phyloP scores from a whole-genome alignment of 2,888 invertebrate species.

The Meloe dianella region DNA sequence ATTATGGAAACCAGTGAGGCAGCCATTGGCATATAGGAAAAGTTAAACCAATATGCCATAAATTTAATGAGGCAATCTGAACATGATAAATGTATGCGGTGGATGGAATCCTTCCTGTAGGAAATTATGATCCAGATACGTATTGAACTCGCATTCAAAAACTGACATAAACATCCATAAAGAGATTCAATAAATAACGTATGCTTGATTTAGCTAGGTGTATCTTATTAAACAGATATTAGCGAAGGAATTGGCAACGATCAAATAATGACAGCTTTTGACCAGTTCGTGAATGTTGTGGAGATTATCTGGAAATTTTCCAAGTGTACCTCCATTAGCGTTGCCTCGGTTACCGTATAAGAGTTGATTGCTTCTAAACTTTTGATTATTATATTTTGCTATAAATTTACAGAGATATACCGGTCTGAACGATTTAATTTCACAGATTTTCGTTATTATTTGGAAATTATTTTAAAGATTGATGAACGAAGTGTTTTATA shows the following conservation, averaged over 20 bases:
- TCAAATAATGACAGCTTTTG: too few relatives aligned
- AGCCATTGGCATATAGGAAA: slow-evolving; percentile 27
- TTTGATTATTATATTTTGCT: slow-evolving; percentile 6
- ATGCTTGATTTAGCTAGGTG: not conserved
- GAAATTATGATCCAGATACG: slow-evolving; percentile 32
- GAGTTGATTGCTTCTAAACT: not conserved
- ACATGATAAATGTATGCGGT: slow-evolving; percentile 42
- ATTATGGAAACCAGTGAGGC: slow-evolving; percentile 4
- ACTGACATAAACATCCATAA: not conserved
- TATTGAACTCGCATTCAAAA: slow-evolving; percentile 27
- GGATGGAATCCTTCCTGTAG: slow-evolving; percentile 32
- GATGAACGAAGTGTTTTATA: too few relatives aligned
- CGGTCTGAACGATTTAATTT: too few relatives aligned
- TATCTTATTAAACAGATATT: not conserved
- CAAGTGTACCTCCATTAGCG: slow-evolving; percentile 16
- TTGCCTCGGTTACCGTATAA: slow-evolving; percentile 7
- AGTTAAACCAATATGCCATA: slow-evolving; percentile 38
- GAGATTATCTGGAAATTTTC: not conserved
- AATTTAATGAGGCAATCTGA: slow-evolving; percentile 43
- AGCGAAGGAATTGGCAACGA: not conserved
- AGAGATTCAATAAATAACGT: not conserved
- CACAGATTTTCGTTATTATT: too few relatives aligned
- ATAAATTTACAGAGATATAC: not conserved
- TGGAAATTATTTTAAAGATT: too few relatives aligned
- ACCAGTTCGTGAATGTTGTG: not conserved